phyloP scores from a whole-genome alignment of 2,888 invertebrate genomes.

The Polymixis flavicincta region DNA sequence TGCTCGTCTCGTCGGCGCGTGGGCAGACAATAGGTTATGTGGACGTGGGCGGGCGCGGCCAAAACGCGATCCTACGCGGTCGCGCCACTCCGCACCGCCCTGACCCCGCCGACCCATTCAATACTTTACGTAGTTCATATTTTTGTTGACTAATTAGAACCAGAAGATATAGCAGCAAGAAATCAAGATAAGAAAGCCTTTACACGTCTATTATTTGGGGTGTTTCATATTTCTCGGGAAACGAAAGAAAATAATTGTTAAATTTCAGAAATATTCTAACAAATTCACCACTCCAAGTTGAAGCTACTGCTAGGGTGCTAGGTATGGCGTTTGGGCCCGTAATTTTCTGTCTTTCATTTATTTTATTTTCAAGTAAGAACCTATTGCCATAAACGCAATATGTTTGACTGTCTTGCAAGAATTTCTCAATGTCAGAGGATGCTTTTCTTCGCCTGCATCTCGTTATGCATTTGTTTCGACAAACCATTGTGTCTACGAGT shows the following conservation, averaged over 20 bases:
- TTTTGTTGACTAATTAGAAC: constrained; percentile 79
- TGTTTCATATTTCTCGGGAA: constrained; percentile 22
- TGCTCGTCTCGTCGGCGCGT: constrained; percentile 71
- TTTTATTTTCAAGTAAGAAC: background rate
- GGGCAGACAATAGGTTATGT: constrained; percentile 84
- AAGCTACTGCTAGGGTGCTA: background rate
- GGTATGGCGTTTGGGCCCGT: background rate
- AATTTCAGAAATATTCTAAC: constrained; percentile 21
- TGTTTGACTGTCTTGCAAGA: background rate
- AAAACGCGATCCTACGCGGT: constrained; percentile 86
- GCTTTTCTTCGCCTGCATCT: too few relatives aligned
- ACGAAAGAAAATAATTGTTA: background rate
- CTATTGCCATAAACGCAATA: background rate
- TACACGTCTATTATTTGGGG: constrained; percentile 17
- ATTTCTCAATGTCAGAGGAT: background rate
- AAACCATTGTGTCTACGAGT: background rate
- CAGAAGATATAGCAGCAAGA: constrained; percentile 68
- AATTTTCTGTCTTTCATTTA: too few relatives aligned
- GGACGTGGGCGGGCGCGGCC: constrained; percentile 80
- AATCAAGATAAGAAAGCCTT: constrained; percentile 67
- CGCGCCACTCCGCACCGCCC: constrained; percentile 60
- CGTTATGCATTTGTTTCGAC: constrained; percentile 6
- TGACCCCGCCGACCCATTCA: constrained; percentile 68
- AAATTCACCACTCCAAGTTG: background rate
- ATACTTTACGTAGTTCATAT: constrained; percentile 70